These are phyloP conservation scores for Blastobasis adustella DNA, from an alignment of 2,888 invertebrate genomes.

Conservation along the genomic window DNA sequence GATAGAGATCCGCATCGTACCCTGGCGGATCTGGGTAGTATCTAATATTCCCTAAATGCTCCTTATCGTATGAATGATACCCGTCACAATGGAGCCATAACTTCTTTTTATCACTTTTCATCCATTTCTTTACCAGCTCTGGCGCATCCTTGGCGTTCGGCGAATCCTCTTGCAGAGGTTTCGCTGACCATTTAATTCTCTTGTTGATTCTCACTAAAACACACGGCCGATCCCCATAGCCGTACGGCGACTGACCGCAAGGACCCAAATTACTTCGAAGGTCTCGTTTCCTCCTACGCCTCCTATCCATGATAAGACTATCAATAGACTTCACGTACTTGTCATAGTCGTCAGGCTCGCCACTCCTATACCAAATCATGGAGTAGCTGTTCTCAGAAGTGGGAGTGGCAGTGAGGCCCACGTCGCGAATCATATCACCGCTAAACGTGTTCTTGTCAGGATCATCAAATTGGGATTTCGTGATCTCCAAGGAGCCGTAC, in stretches of 20 bases:
- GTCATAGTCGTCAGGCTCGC: constrained; percentile 30
- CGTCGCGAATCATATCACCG: constrained; percentile 13
- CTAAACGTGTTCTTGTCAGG: too few species aligned
- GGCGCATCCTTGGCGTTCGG: constrained; percentile 29
- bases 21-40: constrained; percentile 62
- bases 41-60: constrained; percentile 48
- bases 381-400: constrained; percentile 35
- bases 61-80: constrained; percentile 47
- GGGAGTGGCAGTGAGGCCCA: constrained; percentile 53
- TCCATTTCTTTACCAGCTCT: constrained; percentile 35
- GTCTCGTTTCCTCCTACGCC: constrained; percentile 28
- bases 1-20: constrained; percentile 41
- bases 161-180: constrained; percentile 35
- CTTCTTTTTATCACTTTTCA: constrained; percentile 31
- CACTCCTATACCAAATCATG: constrained; percentile 48
- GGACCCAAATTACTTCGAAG: constrained; percentile 35
- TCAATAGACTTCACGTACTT: constrained; percentile 49
- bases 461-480: constrained; percentile 19
- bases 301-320: constrained; percentile 25
- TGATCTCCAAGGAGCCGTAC: constrained; percentile 30
- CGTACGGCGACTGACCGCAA: constrained; percentile 48
- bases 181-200: constrained; percentile 44
- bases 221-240: constrained; percentile 53
- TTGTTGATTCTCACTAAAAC: constrained; percentile 55
- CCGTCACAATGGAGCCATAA: constrained; percentile 54